phyloP scores from a whole-genome alignment of 2,888 invertebrate genomes.

The Cataglyphis rosenhaueri region DNA sequence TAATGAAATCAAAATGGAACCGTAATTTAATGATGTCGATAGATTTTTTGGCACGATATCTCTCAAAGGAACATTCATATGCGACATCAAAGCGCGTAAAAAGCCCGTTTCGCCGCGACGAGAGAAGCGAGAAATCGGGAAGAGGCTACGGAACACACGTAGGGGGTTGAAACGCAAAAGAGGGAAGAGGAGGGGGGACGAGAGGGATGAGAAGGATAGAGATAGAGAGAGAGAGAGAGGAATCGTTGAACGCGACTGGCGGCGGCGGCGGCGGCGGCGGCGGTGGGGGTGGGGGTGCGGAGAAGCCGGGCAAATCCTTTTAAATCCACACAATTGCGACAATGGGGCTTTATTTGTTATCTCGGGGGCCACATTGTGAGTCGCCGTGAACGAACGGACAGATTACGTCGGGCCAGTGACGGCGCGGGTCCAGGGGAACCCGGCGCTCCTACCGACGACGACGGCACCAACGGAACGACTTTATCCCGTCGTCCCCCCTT shows the following conservation, averaged over 20 bases:
- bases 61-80: constrained; percentile 2
- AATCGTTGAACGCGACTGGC: constrained; percentile 40
- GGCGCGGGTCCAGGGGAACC: constrained; percentile 83
- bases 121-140: constrained; percentile 60
- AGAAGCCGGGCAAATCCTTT: constrained; percentile 84
- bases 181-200: background rate
- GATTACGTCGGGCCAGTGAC: constrained; percentile 85
- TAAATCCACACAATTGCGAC: constrained; percentile 86
- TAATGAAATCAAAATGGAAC: background rate
- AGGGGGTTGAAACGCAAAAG: constrained; percentile 35
- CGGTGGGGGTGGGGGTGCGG: constrained; percentile 43
- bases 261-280: constrained; percentile 30
- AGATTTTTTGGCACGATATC: background rate
- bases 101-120: constrained; percentile 39
- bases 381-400: constrained; percentile 85
- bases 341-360: constrained; percentile 86
- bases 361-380: constrained; percentile 86
- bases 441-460: constrained; percentile 66
- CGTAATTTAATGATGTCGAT: constrained; percentile 2
- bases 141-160: constrained; percentile 44
- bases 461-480: constrained; percentile 79
- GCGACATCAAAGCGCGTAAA: constrained; percentile 33
- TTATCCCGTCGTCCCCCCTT: constrained; percentile 74
- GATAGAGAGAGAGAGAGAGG: constrained; percentile 54
- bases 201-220: constrained; percentile 53